Evolutionary conservation across 2,113 vertebrate genomes (phyloP), one percentile per base, ranked within the genome.

Genomic region (Azemiops feae): DNA sequence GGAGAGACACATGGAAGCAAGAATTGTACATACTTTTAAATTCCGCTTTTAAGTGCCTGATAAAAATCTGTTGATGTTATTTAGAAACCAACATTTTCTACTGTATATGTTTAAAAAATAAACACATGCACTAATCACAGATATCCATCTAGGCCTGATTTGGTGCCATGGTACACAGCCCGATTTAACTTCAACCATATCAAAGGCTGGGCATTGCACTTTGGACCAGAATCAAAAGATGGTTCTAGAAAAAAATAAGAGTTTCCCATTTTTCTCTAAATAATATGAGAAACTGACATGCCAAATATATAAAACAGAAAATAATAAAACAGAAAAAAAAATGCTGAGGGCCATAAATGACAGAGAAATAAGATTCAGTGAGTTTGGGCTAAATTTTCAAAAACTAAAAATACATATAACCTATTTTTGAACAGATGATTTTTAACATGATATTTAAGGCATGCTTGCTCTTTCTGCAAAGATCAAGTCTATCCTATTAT

Each of bases 81-180:
- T 91, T 95, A 54, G 88, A 58, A 91, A 87, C 87, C 18, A 54
- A 53, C 2, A 0, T 90, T 94, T 89, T 91, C 23, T 87, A 18
- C 52, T 89, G 89, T 25, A 57, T 89, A 89, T 43, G 94, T 47
- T 74, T 94, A 92, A 50, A 69, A 20, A 91, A 88, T 25, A 64
- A 95, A 43, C 74, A 43, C 20, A 81, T 10, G 34, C 34, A 81
- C 34, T 43, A 81, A 43, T 18, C 34, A 43, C 1, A 81, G 34
- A 8, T 43, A 43, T 43, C 34, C 74, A 81, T 81, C 34, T 81
- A 20, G 74, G 34, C 34, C 74, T 81, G 6, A 81, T 81, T 20
- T 81, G 18, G 7, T 81, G 34, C 74, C 20, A 22, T 43, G 20
- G 34, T 81, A 22, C 34, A 81, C 3, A 43, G 74, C 74, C 34